phyloP scores from a whole-genome alignment of 2,113 vertebrate genomes.

The Brachyistius frenatus region DNA sequence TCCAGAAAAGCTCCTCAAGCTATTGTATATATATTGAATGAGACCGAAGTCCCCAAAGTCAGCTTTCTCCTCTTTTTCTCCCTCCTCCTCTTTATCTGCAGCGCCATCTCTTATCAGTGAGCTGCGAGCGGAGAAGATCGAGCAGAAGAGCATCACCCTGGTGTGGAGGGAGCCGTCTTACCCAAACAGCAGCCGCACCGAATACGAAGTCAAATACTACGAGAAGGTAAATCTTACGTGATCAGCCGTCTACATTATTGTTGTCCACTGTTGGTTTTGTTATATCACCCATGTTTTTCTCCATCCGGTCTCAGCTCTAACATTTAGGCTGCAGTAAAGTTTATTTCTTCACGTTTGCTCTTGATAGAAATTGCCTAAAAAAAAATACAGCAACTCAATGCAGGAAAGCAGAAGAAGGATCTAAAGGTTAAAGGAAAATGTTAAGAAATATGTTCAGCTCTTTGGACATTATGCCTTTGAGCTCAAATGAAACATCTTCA shows the following conservation, averaged over 20 bases:
- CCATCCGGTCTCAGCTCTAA: not conserved
- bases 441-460: too few species aligned
- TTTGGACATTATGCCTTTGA: too few species aligned
- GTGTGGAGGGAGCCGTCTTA: conserved; percentile 89
- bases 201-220: conserved; percentile 95
- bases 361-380: not conserved
- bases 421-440: too few species aligned
- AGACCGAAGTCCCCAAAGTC: conserved; percentile 22
- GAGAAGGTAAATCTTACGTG: conserved; percentile 88
- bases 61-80: conserved; percentile 8
- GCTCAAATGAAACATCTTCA: too few species aligned
- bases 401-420: too few species aligned
- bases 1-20: not conserved
- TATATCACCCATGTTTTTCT: not conserved
- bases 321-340: not conserved
- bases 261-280: not conserved
- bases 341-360: not conserved
- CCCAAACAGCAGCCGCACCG: conserved; percentile 86
- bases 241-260: not conserved
- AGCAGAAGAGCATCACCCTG: conserved; percentile 92
- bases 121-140: conserved; percentile 90
- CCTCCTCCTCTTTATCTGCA: conserved; percentile 65
- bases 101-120: conserved; percentile 86
- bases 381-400: too few species aligned
- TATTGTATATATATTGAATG: conserved; percentile 15